These are phyloP conservation scores for Pyrocoelia pectoralis DNA, from an alignment of 2,888 invertebrate genomes.

Conservation along the genomic window DNA sequence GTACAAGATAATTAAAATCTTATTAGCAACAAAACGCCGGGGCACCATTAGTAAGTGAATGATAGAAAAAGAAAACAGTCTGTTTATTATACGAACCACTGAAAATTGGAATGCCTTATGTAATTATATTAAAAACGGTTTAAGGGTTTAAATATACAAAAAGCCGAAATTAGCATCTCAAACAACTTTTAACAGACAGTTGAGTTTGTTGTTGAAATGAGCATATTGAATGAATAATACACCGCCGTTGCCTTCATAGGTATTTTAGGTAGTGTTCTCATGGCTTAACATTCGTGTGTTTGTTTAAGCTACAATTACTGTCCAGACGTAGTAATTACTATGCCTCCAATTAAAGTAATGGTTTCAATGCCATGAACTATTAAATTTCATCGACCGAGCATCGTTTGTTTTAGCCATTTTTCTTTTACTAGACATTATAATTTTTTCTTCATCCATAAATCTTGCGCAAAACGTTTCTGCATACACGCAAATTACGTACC, in stretches of 20 bases:
- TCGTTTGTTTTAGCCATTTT: neutral
- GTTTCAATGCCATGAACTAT: conserved; percentile 60
- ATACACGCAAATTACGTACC: no score
- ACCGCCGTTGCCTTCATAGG: neutral
- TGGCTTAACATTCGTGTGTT: conserved; percentile 53
- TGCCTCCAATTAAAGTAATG: conserved; percentile 62
- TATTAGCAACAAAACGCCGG: neutral
- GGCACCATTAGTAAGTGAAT: neutral
- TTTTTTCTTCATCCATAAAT: neutral
- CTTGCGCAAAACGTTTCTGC: no score
- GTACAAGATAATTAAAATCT: neutral
- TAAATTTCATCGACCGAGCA: conserved; percentile 55
- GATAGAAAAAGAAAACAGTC: no score
- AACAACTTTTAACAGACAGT: neutral
- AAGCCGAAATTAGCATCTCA: conserved; percentile 1
- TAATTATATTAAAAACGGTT: neutral
- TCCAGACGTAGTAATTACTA: conserved; percentile 60
- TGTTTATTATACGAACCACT: neutral
- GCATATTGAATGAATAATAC: conserved; percentile 15
- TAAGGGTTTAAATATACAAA: conserved; percentile 2
- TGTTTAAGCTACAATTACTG: conserved; percentile 58
- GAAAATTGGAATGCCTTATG: neutral
- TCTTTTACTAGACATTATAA: neutral
- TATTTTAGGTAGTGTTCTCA: conserved; percentile 44
- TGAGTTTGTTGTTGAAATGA: conserved; percentile 3